phyloP scores from a whole-genome alignment of 2,888 invertebrate species.

The Pseudococcus viburni region DNA sequence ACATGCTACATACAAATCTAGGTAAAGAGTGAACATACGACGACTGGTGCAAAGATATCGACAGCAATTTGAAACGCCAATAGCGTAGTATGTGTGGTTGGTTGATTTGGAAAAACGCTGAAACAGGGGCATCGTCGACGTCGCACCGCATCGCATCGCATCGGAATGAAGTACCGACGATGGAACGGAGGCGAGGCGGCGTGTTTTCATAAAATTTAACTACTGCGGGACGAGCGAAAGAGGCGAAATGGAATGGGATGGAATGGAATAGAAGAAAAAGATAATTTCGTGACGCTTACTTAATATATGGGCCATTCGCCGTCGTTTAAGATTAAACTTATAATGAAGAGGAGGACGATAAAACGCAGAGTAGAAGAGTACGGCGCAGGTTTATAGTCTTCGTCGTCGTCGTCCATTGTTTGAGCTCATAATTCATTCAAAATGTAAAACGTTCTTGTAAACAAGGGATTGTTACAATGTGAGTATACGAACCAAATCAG shows the following conservation, averaged over 20 bases:
- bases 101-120: constrained; percentile 2
- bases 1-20: not conserved
- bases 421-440: constrained; percentile 66
- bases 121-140: not conserved
- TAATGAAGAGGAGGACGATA: constrained; percentile 65
- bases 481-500: constrained; percentile 63
- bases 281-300: constrained; percentile 66
- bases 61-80: constrained; percentile 33
- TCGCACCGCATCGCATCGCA: not conserved
- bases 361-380: constrained; percentile 60
- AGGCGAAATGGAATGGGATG: constrained; percentile 53
- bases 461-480: constrained; percentile 66
- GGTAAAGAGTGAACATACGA: not conserved
- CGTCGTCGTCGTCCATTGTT: constrained; percentile 66
- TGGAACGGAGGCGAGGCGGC: not conserved
- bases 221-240: constrained; percentile 59
- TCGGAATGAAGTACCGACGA: constrained; percentile 30
- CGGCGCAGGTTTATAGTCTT: constrained; percentile 65
- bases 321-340: constrained; percentile 66
- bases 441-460: constrained; percentile 66
- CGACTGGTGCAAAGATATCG: constrained; percentile 10
- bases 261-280: constrained; percentile 66
- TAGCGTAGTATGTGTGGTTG: not conserved
- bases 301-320: constrained; percentile 66
- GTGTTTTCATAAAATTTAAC: constrained; percentile 65